Percentiles rank a stretch among this genome's conserved stretches.
Evolutionary conservation across 2,888 invertebrate species (phyloP).

Genomic region (Drosophila affinis): DNA sequence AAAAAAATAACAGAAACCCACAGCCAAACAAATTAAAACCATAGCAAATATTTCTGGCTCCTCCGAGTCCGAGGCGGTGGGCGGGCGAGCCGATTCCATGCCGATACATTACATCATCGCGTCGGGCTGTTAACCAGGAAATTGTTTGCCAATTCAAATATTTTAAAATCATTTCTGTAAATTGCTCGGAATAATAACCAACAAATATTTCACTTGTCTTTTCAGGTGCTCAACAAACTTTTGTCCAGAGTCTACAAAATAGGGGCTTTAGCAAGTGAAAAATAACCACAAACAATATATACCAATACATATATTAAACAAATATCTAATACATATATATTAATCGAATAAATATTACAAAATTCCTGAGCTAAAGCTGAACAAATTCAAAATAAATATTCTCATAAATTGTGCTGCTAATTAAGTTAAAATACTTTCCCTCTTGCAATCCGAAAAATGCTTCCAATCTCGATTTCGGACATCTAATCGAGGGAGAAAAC

Average conservation of each 20-base stretch:
- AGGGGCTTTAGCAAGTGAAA: neutral
- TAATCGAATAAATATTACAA: neutral
- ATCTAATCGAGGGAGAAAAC: neutral
- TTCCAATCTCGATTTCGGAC: neutral
- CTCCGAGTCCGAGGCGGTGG: neutral
- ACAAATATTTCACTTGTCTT: constrained; percentile 27
- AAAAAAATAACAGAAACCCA: constrained; percentile 14
- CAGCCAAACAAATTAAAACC: constrained; percentile 3
- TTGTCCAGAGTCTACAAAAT: neutral
- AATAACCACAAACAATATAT: neutral
- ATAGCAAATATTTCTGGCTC: constrained; percentile 21
- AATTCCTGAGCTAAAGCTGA: neutral
- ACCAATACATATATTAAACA: neutral
- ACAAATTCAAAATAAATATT: neutral
- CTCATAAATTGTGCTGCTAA: neutral
- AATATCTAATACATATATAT: neutral
- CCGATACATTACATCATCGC: constrained; percentile 19
- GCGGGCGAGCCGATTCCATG: constrained; percentile 5
- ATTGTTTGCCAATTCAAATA: neutral
- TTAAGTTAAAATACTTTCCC: neutral
- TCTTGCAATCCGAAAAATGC: neutral
- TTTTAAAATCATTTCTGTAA: constrained; percentile 1
- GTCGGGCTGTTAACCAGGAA: neutral
- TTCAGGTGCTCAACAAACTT: constrained; percentile 44
- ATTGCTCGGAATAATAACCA: neutral